Evolutionary conservation across 1,140 invertebrate species (phyloP).

Genomic region (Drosophila subobscura): DNA sequence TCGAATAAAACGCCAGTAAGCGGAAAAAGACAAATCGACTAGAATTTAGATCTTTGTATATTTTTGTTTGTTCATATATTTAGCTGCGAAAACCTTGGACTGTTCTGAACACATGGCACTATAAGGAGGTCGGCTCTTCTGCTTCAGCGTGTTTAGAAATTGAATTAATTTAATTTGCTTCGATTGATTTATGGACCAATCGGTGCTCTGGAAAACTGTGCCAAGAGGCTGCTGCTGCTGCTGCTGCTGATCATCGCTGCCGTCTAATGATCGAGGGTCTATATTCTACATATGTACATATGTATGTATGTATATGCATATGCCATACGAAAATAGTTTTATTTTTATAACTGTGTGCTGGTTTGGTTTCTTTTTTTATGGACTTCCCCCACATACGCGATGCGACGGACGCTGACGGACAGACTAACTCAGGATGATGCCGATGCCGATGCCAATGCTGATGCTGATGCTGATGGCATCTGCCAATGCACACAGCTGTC

Average conservation of each 20-base stretch:
- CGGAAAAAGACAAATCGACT: constrained; percentile 84
- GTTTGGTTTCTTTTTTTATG: constrained; percentile 78
- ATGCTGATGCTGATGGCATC: constrained; percentile 59
- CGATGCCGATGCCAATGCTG: constrained; percentile 15
- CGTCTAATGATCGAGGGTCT: constrained; percentile 47
- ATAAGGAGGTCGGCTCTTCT: constrained; percentile 32
- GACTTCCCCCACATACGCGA: constrained; percentile 76
- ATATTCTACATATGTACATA: not conserved
- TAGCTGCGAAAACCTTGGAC: constrained; percentile 6
- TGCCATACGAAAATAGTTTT: constrained; percentile 75
- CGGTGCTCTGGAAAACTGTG: constrained; percentile 73
- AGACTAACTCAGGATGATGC: constrained; percentile 7
- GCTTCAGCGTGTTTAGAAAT: constrained; percentile 40
- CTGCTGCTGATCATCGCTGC: constrained; percentile 20
- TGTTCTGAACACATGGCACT: constrained; percentile 52
- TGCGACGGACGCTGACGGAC: constrained; percentile 29
- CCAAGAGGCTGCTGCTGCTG: constrained; percentile 52
- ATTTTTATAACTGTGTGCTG: constrained; percentile 81
- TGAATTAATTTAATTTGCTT: constrained; percentile 76
- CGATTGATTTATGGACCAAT: constrained; percentile 73
- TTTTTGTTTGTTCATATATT: constrained; percentile 1
- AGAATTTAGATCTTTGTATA: constrained; percentile 55
- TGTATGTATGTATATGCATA: constrained; percentile 58
- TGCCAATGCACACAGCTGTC: constrained; percentile 76
- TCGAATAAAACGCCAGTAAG: constrained; percentile 82